Base-by-base conservation (phyloP, 2,797 vertebrate species). In the Emys orbicularis region DNA sequence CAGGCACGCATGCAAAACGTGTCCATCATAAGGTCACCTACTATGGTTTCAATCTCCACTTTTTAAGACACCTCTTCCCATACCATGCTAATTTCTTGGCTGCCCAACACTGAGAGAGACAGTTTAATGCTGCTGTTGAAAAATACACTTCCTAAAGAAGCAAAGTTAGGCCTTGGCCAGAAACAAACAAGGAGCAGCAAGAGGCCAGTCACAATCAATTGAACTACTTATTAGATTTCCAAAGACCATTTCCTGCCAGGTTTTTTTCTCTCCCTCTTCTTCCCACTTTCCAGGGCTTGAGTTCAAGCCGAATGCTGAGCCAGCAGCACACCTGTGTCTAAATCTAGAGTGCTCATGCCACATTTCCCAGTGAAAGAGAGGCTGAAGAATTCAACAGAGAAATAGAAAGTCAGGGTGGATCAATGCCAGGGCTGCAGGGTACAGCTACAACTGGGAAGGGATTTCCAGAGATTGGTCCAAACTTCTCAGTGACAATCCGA, bases 321-420 rank as follows among this genome's bases (percentile, higher is more conserved):
- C 89, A 93, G 6, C 86, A 80, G 90, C 92, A 94, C 95, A 96
- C 93, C 94, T 97, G 93, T 29, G 94, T 92, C 89, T 88, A 90
- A 92, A 80, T 61, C 86, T 85, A 84, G 88, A 44, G 2, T 19
- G 79, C 31, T 88, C 8, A 72, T 94, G 90, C 93, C 90, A 83
- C 86, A 79, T 94, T 93, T 96, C 90, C 89, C 97, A 94, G 56
- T 72, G 95, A 92, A 90, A 80, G 23, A 0, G 0, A 81, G 50
- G 16, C n/a, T 23, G 12, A 92, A 19, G 34, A 83, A 93, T 86
- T 95, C 50, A 90, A n/a, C 21, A 9, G 72, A 84, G 84, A 86
- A 83, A 84, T 79, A 74, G 54, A 81, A 96, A 82, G 79, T 94
- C 91, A 86, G 37, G 31, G 87, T 93, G 89, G 91, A 93, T 44